These are phyloP conservation scores for Cephus pygmeus DNA, from an alignment of 2,888 invertebrate species.

Conservation along the genomic window DNA sequence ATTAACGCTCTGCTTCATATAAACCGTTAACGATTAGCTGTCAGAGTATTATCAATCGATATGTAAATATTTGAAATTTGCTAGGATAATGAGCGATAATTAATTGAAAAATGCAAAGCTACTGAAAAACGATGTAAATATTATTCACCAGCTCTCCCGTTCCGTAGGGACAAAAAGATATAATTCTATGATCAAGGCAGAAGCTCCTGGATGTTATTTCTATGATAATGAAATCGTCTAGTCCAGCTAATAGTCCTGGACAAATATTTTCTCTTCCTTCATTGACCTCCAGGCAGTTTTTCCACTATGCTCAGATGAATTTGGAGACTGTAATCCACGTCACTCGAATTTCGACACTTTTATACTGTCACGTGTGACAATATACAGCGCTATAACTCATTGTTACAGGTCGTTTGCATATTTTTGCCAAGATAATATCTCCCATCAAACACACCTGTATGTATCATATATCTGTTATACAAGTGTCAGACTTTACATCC, in stretches of 20 bases:
- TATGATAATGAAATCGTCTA: neutral
- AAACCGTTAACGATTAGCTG: neutral
- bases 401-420: conserved; percentile 24
- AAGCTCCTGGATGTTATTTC: neutral
- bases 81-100: neutral
- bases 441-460: neutral
- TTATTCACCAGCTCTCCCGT: neutral
- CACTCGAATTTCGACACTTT: neutral
- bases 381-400: conserved; percentile 6
- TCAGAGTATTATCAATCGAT: neutral
- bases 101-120: neutral
- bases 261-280: neutral
- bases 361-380: neutral
- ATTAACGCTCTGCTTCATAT: neutral
- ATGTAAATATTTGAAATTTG: neutral
- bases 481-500: neutral
- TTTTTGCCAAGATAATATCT: neutral
- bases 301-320: neutral
- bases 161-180: neutral
- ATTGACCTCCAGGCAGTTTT: neutral
- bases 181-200: neutral
- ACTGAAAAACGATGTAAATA: neutral
- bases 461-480: neutral
- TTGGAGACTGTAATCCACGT: too few relatives aligned
- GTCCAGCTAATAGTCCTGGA: neutral